Evolutionary conservation across 1,140 invertebrate genomes (phyloP).

Genomic region (Brachionus rotundiformis): DNA sequence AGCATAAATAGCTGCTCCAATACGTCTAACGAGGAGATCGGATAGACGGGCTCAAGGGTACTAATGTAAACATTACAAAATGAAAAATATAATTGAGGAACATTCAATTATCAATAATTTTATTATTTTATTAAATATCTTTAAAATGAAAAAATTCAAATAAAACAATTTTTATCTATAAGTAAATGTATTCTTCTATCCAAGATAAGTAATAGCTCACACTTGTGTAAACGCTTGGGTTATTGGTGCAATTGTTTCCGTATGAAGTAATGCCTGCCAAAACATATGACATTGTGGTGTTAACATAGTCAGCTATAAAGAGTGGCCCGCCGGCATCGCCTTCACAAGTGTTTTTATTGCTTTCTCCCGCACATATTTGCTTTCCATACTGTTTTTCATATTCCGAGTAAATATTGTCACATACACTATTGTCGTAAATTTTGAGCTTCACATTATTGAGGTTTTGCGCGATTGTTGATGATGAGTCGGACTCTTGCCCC

Average conservation of each 20-base stretch:
- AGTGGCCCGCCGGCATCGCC: neutral
- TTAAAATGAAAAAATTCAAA: too few species aligned
- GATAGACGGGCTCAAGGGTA: too few species aligned
- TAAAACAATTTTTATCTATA: neutral
- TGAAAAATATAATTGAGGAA: too few species aligned
- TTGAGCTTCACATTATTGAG: constrained; percentile 2
- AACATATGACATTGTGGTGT: neutral
- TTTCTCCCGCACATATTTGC: constrained; percentile 16
- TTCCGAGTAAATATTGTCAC: neutral
- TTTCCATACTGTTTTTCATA: neutral
- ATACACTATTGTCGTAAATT: neutral
- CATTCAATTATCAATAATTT: too few species aligned
- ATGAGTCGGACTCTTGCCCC: neutral
- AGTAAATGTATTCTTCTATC: neutral
- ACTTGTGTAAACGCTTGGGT: neutral
- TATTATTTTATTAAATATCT: too few species aligned
- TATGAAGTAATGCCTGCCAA: neutral
- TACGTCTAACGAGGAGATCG: too few species aligned
- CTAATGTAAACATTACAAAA: too few species aligned
- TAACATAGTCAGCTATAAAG: neutral
- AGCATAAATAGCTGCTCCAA: too few species aligned
- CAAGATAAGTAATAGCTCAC: neutral
- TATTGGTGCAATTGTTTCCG: constrained; percentile 12
- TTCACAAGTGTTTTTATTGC: neutral
- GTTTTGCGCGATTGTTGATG: neutral